Evolutionary conservation across 2,797 vertebrate species (phyloP).

Genomic region (Pseudochirops cupreus): DNA sequence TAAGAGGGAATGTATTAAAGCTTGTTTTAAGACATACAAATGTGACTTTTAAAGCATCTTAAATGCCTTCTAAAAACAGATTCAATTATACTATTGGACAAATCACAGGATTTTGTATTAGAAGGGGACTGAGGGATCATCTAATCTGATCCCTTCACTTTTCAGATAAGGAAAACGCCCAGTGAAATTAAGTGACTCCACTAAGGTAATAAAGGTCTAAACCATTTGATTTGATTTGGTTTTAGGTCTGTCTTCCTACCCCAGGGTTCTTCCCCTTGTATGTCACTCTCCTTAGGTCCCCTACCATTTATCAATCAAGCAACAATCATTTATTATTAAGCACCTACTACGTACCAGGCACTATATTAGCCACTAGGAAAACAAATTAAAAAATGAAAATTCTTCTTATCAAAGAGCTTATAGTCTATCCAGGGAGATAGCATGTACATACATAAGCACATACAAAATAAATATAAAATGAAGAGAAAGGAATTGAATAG

Average conservation of each 20-base stretch:
- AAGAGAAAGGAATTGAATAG: not conserved
- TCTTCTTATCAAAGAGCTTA: not conserved
- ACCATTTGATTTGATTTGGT: not conserved
- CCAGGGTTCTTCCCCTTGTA: not conserved
- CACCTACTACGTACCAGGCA: not conserved
- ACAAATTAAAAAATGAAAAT: not conserved
- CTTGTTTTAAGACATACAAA: conserved; percentile 35
- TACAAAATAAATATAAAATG: not conserved
- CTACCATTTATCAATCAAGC: not conserved
- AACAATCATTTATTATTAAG: not conserved
- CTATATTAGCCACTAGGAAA: not conserved
- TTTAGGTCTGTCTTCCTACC: not conserved
- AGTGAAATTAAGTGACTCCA: not conserved
- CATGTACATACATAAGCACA: not conserved
- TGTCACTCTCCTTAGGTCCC: not conserved
- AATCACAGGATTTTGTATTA: not conserved
- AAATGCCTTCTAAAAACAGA: not conserved
- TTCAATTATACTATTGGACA: not conserved
- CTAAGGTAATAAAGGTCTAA: not conserved
- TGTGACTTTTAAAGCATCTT: not conserved
- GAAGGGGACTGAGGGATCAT: not conserved
- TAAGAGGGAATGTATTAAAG: conserved; percentile 24
- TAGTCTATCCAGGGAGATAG: not conserved
- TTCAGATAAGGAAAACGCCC: not conserved
- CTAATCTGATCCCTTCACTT: not conserved